Evolutionary conservation across 2,113 vertebrate species (phyloP), one percentile per base, ranked within the genome.

Genomic region (Formicarius rufipectus): DNA sequence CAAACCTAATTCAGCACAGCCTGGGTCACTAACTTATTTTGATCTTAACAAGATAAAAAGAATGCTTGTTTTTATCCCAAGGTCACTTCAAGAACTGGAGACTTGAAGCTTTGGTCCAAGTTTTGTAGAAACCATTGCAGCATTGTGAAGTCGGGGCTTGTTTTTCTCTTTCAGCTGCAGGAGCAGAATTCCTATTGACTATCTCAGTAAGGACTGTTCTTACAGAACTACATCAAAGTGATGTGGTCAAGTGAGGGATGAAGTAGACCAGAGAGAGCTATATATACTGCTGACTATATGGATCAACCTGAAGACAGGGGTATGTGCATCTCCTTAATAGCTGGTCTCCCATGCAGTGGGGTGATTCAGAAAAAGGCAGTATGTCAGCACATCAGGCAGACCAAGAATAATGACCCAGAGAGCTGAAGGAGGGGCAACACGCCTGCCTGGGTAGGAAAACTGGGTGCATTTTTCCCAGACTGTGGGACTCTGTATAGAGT

Each of bases 251-350:
- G 45, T 17, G 24, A 19, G 73, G 31, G 73, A 66, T 0, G 4
- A 80, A 30, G 27, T 9, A 74, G 64, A 37, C 12, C 42, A 31
- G 9, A 64, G 20, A 66, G 5, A 5, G 9, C 12, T 23, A 12
- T 27, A 30, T 28, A 16, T 10, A 42, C 33, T 73, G 39, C 9
- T 23, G 45, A 6, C 20, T 30, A 13, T 3, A 45, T 1, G 14
- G 49, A 6, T 21, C 24, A 60, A 1, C 6, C 1, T 39, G 13
- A 20, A 55, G 67, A 45, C 9, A 1, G 3, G 3, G 0, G 0
- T 1, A 1, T 30, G 25, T 55, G 12, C 16, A 39, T 27, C 3
- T 0, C 12, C 37, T 40, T 30, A 50, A 23, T 2, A 30, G 20
- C 0, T 64, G 30, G 4, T 14, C 6, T 56, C 8, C 35, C 39